phyloP scores from a whole-genome alignment of 2,797 vertebrate genomes.

The Mormyrops boulengeri region DNA sequence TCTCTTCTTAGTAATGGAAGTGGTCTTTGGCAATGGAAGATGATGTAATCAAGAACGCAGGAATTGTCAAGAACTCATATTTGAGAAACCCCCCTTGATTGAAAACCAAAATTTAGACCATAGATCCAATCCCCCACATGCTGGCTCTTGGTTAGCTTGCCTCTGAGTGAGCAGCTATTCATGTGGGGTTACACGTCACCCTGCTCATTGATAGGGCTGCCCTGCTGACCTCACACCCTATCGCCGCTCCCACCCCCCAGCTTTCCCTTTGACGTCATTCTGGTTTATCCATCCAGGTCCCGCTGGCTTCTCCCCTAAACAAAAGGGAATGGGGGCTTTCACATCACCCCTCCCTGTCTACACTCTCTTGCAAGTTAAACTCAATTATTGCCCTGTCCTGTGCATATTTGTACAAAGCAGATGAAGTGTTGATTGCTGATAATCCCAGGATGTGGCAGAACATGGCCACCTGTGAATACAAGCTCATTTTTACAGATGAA shows the following conservation, averaged over 20 bases:
- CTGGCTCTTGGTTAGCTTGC: background rate
- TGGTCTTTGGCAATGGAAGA: background rate
- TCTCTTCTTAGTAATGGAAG: background rate
- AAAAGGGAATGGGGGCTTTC: background rate
- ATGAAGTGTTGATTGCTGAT: conserved; percentile 13
- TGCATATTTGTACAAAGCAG: conserved; percentile 13
- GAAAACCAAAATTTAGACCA: background rate
- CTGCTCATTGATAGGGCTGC: background rate
- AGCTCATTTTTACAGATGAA: background rate
- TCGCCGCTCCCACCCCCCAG: no score
- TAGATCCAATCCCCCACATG: background rate
- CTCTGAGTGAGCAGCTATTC: background rate
- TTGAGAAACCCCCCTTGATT: background rate
- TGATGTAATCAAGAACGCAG: background rate
- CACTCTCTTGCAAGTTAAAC: conserved; percentile 2
- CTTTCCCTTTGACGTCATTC: background rate
- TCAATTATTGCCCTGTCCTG: background rate
- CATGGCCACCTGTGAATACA: background rate
- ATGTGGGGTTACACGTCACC: background rate
- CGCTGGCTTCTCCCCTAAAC: background rate
- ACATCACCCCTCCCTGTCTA: background rate
- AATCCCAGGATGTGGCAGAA: background rate
- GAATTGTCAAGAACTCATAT: background rate
- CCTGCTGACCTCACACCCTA: background rate
- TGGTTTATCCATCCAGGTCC: background rate